Evolutionary conservation across 2,888 invertebrate genomes (phyloP).

Genomic region (Neoaliturus tenellus): DNA sequence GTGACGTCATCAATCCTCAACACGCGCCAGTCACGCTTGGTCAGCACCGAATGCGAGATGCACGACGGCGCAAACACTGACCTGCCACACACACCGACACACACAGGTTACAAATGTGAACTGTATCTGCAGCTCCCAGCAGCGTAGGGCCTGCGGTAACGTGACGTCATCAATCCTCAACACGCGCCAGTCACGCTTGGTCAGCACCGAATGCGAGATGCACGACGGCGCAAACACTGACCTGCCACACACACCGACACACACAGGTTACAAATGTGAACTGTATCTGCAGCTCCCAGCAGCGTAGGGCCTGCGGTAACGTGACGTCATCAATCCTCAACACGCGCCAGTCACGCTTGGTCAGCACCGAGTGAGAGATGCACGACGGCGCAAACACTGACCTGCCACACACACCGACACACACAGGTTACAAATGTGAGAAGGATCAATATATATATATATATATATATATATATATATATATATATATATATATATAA

Average conservation of each 20-base stretch:
- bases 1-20: slow-evolving; percentile 91
- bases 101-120: no score
- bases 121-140: slow-evolving; percentile 82
- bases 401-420: no score
- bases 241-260: no score
- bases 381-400: slow-evolving; percentile 96
- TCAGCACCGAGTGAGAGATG: slow-evolving; percentile 93
- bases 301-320: slow-evolving; percentile 88
- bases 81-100: no score
- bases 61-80: slow-evolving; percentile 96
- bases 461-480: no score
- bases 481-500: no score
- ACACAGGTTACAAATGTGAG: no score
- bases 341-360: slow-evolving; percentile 90
- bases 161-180: slow-evolving; percentile 91
- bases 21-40: slow-evolving; percentile 90
- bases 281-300: slow-evolving; percentile 82
- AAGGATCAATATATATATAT: no score
- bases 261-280: no score
- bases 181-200: slow-evolving; percentile 90
- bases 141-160: slow-evolving; percentile 88
- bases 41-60: slow-evolving; percentile 93
- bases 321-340: slow-evolving; percentile 91
- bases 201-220: slow-evolving; percentile 93
- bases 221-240: slow-evolving; percentile 96